Evolutionary conservation across 1,140 invertebrate genomes (phyloP).

Genomic region (Drosophila gunungcola): DNA sequence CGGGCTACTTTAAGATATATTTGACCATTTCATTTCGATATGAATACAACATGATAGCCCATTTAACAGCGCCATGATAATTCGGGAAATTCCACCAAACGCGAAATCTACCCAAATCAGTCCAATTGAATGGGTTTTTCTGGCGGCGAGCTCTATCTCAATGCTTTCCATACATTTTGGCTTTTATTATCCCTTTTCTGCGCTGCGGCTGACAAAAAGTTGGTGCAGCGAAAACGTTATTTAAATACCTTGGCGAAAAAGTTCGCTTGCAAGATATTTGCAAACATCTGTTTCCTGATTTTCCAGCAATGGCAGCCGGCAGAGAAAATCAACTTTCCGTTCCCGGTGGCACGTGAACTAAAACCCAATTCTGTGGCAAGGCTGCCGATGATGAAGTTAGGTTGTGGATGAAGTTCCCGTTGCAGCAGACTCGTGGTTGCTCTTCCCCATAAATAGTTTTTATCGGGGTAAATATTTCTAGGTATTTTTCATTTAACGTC

Average conservation of each 20-base stretch:
- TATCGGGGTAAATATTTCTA: background rate
- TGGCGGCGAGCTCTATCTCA: constrained; percentile 14
- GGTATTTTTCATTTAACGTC: too few species aligned
- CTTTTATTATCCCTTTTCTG: constrained; percentile 28
- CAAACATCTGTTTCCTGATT: constrained; percentile 77
- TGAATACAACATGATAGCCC: constrained; percentile 33
- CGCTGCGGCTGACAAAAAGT: constrained; percentile 66
- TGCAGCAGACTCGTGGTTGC: constrained; percentile 5
- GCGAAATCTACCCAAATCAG: constrained; percentile 37
- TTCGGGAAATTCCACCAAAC: constrained; percentile 17
- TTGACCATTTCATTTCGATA: constrained; percentile 7
- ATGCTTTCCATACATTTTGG: constrained; percentile 15
- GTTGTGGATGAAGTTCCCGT: constrained; percentile 11
- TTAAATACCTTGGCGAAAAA: constrained; percentile 78
- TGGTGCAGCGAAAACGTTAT: constrained; percentile 68
- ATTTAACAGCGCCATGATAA: constrained; percentile 10
- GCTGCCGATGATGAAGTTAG: constrained; percentile 56
- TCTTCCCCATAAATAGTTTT: background rate
- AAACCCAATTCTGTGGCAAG: constrained; percentile 46
- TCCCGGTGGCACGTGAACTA: constrained; percentile 50
- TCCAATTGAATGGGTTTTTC: constrained; percentile 71
- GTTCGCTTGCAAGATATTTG: constrained; percentile 76
- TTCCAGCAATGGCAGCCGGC: constrained; percentile 21
- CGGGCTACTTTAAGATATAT: constrained; percentile 13
- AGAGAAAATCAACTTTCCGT: constrained; percentile 53